Percentiles rank a stretch among this genome's conserved stretches.
These are phyloP conservation scores for Psilopogon haemacephalus DNA, from an alignment of 2,113 vertebrate species.

Conservation along the genomic window DNA sequence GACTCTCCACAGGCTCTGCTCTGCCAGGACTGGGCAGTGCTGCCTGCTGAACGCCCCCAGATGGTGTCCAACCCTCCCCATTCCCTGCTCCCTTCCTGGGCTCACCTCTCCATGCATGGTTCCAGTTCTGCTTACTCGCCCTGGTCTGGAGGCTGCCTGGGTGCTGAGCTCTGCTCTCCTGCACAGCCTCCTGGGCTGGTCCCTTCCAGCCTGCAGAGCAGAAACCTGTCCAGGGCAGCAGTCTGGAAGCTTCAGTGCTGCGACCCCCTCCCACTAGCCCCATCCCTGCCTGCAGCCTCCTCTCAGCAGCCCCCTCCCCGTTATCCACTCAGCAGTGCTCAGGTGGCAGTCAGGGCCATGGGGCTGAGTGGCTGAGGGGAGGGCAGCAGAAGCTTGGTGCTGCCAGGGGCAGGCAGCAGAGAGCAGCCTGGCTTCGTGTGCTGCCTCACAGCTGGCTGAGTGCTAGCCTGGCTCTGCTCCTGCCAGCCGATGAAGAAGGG, in stretches of 20 bases:
- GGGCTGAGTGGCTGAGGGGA: neutral
- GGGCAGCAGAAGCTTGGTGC: neutral
- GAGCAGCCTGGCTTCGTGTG: neutral
- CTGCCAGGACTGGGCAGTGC: neutral
- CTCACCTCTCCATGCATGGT: neutral
- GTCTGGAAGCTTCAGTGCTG: neutral
- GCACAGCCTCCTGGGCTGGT: neutral
- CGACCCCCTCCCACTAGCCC: too few relatives aligned
- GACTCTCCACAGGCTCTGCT: neutral
- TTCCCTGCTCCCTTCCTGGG: neutral
- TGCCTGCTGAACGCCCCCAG: neutral
- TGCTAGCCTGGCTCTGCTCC: neutral
- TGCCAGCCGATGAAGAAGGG: neutral
- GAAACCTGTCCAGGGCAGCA: neutral
- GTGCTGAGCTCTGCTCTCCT: neutral
- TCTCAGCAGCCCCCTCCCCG: too few relatives aligned
- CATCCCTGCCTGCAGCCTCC: neutral
- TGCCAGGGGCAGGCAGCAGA: neutral
- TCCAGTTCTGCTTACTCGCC: conserved; percentile 19
- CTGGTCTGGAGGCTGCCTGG: neutral
- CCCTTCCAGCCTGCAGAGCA: neutral
- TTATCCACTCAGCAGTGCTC: neutral
- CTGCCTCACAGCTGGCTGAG: conserved; percentile 25
- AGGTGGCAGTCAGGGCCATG: neutral
- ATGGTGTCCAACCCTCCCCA: neutral